Evolutionary conservation across 2,797 vertebrate species (phyloP).

Genomic region (Monodelphis domestica): DNA sequence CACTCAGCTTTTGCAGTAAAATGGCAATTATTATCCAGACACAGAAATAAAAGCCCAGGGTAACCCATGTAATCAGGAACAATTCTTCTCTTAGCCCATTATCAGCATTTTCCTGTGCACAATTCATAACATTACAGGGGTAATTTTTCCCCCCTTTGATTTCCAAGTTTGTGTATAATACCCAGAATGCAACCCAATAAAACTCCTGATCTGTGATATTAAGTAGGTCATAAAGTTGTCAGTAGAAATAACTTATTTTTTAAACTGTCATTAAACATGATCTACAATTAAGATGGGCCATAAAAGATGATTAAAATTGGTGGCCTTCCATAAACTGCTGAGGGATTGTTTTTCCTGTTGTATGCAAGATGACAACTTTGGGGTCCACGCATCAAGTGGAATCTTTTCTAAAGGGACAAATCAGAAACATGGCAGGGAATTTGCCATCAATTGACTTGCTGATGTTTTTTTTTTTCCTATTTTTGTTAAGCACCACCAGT

Average conservation of each 20-base stretch:
- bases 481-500: background rate
- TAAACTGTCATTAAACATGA: slow-evolving; percentile 74
- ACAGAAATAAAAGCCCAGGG: slow-evolving; percentile 37
- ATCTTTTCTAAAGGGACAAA: background rate
- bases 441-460: background rate
- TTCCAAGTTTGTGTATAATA: slow-evolving; percentile 58
- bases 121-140: background rate
- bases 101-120: slow-evolving; percentile 33
- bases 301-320: slow-evolving; percentile 71
- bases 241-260: slow-evolving; percentile 71
- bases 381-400: slow-evolving; percentile 22
- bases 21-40: slow-evolving; percentile 46
- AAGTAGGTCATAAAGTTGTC: slow-evolving; percentile 72
- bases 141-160: slow-evolving; percentile 23
- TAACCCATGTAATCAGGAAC: slow-evolving; percentile 59
- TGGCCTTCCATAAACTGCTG: slow-evolving; percentile 64
- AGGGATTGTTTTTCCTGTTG: slow-evolving; percentile 60
- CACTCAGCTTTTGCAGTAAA: slow-evolving; percentile 67
- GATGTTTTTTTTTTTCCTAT: background rate
- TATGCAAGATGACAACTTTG: slow-evolving; percentile 59
- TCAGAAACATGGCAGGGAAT: background rate
- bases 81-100: slow-evolving; percentile 31
- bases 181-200: slow-evolving; percentile 74
- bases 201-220: slow-evolving; percentile 67
- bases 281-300: slow-evolving; percentile 67